Evolutionary conservation across 2,888 invertebrate species (phyloP).

Genomic region (Minunthozetes semirufus): DNA sequence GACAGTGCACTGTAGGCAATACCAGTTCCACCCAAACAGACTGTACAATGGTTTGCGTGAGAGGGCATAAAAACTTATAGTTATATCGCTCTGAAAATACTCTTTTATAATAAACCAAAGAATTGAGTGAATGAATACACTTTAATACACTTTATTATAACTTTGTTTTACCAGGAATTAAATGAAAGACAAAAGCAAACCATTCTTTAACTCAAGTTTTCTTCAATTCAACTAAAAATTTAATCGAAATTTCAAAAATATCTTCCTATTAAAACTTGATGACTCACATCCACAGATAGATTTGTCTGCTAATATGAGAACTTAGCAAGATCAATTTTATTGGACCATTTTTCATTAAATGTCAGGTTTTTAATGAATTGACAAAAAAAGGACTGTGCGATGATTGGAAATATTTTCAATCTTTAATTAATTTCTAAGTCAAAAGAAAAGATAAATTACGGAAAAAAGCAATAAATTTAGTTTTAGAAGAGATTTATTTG

Average conservation of each 20-base stretch:
- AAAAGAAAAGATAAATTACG: constrained; percentile 4
- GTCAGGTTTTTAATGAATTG: too few species aligned
- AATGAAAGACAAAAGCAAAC: not conserved
- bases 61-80: constrained; percentile 1
- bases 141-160: not conserved
- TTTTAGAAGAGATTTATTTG: constrained; percentile 14
- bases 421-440: constrained; percentile 1
- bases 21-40: constrained; percentile 16
- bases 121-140: too few species aligned
- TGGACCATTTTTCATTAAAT: too few species aligned
- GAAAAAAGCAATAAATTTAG: constrained; percentile 8
- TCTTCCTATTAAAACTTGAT: not conserved
- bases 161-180: not conserved
- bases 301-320: too few species aligned
- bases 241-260: not conserved
- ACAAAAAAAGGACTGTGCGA: too few species aligned
- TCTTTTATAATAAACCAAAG: not conserved
- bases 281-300: too few species aligned
- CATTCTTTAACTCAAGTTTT: not conserved
- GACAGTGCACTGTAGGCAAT: not conserved
- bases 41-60: constrained; percentile 7
- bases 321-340: too few species aligned
- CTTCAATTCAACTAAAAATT: not conserved
- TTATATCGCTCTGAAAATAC: constrained; percentile 5
- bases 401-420: not conserved